Conservation (phyloP, 1,140 invertebrate species). For the Anastrepha ludens region DNA sequence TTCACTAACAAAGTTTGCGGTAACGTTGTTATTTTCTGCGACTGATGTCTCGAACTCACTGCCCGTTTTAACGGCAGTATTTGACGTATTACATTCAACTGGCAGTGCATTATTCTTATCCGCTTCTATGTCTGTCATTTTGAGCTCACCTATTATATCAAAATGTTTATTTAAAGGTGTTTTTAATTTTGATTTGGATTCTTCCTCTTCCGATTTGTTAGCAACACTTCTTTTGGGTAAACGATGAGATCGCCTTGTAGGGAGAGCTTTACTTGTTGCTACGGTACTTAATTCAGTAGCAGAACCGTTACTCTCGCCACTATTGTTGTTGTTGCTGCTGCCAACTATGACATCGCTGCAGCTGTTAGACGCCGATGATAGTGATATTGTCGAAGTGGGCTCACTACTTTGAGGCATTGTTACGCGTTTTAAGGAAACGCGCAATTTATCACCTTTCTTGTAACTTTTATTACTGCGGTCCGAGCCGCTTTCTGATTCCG, state of each 20-base stretch:
- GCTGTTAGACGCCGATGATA: constrained; percentile 3
- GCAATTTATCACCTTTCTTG: constrained; percentile 60
- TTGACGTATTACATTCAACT: neutral
- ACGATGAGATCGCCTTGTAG: constrained; percentile 23
- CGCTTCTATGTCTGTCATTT: neutral
- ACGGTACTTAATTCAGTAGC: neutral
- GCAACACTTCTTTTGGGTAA: neutral
- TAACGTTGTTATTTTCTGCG: neutral
- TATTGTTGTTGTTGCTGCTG: neutral
- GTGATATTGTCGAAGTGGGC: constrained; percentile 24
- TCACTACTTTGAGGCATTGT: constrained; percentile 53
- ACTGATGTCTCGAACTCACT: neutral
- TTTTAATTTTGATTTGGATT: neutral
- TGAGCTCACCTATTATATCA: neutral
- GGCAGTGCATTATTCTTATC: neutral
- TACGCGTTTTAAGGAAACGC: constrained; percentile 63
- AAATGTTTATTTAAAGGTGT: neutral
- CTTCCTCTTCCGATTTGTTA: neutral
- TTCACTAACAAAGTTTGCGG: neutral
- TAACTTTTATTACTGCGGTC: constrained; percentile 39
- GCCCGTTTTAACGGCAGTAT: neutral
- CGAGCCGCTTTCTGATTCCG: constrained; percentile 63
- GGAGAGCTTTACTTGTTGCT: neutral
- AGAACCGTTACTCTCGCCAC: neutral
- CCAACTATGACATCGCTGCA: constrained; percentile 6